Base-by-base conservation (phyloP, 2,888 invertebrate genomes). In the Atrina japonica region DNA sequence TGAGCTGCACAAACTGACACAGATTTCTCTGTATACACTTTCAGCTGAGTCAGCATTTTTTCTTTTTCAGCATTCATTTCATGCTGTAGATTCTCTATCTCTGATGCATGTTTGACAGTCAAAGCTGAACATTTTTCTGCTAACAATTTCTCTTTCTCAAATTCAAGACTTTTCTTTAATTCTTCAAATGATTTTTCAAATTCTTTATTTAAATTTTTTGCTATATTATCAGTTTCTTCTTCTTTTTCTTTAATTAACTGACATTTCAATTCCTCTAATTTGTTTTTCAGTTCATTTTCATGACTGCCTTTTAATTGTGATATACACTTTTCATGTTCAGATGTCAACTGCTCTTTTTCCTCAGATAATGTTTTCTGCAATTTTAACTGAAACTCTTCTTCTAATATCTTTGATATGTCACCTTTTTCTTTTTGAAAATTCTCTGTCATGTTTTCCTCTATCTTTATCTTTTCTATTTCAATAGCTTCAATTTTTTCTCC, bases 331-430 rank as follows among this genome's bases (percentile, higher is more conserved):
- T 65, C 61, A 47, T 73, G 68, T 61, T 77, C 63, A 53, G 74
- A 64, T 52, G 73, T 66, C 23, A 76, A 27, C 47, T 77, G 71
- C 56, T 70, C 56, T 40, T 76, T 58, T 47, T 78, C 91, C 77
- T 93, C 93, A 70, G 95, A 95, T 3, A 94, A 93, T 14, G 94
- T 91, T 64, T 94, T 94, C 81, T 94, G 90, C 23, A 84, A 71
- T 58, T 84, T 82, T 59, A 83, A 79, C 47, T 83, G 75, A 53
- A 73, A 72, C 58, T 83, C 82, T 53, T 76, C 75, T 43, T 78
- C 65, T 18, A 82, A 50, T 18, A 79, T 76, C 64, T 73, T 65
- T 65, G 77, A 76, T 14, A 79, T 73, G 43, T 75, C 73, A 21
- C 75, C 81, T 29, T 82, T 84, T 69, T 84, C 83, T 40, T 58